Percentiles rank a stretch among this genome's conserved stretches.
phyloP scores from a whole-genome alignment of 1,140 invertebrate species.

The Sminthurides bifidus region DNA sequence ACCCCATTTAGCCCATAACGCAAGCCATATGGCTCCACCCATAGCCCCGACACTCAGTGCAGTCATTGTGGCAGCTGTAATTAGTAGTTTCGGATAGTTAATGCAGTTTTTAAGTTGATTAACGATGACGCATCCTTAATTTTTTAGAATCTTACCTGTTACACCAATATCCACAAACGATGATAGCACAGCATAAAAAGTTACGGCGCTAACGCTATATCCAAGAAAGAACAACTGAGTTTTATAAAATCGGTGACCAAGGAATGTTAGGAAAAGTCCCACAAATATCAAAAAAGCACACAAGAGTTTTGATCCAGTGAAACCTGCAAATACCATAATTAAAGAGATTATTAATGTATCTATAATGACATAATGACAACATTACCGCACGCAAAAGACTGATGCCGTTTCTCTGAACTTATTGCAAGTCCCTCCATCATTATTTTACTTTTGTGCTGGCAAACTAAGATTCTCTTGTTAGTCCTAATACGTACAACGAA shows the following conservation, averaged over 20 bases:
- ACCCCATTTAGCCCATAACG: slow-evolving; percentile 44
- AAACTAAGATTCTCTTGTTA: too few relatives aligned
- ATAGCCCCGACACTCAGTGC: slow-evolving; percentile 35
- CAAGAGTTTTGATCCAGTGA: slow-evolving; percentile 37
- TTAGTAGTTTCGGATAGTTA: background rate
- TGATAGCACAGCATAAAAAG: slow-evolving; percentile 31
- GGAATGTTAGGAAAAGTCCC: slow-evolving; percentile 46
- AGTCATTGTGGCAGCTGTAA: slow-evolving; percentile 9
- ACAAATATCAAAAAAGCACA: slow-evolving; percentile 44
- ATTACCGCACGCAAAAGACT: too few relatives aligned
- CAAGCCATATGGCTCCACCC: slow-evolving; percentile 41
- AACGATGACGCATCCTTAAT: background rate
- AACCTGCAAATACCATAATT: too few relatives aligned
- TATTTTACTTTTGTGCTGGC: too few relatives aligned
- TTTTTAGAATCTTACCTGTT: slow-evolving; percentile 8
- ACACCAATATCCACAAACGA: slow-evolving; percentile 1
- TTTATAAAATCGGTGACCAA: slow-evolving; percentile 51
- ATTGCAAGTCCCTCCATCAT: too few relatives aligned
- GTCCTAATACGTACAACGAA: too few relatives aligned
- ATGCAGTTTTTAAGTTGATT: slow-evolving; percentile 6
- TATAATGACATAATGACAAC: too few relatives aligned
- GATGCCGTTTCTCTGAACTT: too few relatives aligned
- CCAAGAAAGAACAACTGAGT: slow-evolving; percentile 45
- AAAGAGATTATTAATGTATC: too few relatives aligned
- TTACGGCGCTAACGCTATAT: slow-evolving; percentile 34